Conservation (phyloP, 2,113 vertebrate genomes). For the Isurus oxyrinchus region DNA sequence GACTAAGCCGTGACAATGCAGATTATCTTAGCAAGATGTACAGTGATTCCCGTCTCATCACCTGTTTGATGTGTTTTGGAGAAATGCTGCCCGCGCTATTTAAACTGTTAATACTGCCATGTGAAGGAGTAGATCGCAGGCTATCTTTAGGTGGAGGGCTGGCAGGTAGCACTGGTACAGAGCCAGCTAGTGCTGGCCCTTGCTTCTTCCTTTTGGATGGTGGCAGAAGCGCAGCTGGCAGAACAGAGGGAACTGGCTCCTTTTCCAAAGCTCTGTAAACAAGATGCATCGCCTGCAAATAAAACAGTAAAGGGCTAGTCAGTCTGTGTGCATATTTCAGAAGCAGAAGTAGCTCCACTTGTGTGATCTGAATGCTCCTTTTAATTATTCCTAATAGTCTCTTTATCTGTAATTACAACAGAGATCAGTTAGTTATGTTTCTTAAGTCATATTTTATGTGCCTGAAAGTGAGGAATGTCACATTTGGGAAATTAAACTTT, state of each 20-base stretch:
- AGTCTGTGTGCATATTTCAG: neutral
- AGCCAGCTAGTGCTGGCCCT: constrained; percentile 59
- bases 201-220: constrained; percentile 87
- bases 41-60: neutral
- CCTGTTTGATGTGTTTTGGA: constrained; percentile 70
- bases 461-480: neutral
- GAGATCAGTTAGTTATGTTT: neutral
- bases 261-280: constrained; percentile 96
- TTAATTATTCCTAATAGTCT: neutral
- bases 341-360: neutral
- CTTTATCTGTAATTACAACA: neutral
- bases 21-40: neutral
- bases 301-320: constrained; percentile 35
- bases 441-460: neutral
- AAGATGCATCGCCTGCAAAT: constrained; percentile 88
- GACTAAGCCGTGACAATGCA: neutral
- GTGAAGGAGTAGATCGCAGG: constrained; percentile 86
- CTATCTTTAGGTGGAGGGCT: constrained; percentile 87
- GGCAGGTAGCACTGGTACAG: constrained; percentile 74
- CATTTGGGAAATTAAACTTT: neutral
- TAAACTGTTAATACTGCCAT: constrained; percentile 83
- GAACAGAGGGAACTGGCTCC: constrained; percentile 80
- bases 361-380: neutral
- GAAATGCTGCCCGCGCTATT: constrained; percentile 86
- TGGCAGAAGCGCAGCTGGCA: constrained; percentile 81